phyloP scores from a whole-genome alignment of 2,888 invertebrate genomes.

The Morpho helenor region DNA sequence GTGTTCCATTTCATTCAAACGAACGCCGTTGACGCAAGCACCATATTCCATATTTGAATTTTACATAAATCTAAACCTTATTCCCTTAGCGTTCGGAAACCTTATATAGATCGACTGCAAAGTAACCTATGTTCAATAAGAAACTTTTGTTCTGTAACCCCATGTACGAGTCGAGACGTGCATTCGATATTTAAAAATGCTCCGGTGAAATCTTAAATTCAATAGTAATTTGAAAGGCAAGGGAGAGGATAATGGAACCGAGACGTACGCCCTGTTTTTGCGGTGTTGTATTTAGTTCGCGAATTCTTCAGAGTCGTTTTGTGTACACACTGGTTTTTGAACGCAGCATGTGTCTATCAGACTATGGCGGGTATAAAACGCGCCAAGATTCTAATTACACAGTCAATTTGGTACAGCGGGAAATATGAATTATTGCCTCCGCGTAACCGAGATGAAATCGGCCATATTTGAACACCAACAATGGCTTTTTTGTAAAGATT shows the following conservation, averaged over 20 bases:
- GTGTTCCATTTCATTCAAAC: slow-evolving; percentile 56
- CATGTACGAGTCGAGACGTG: slow-evolving; percentile 56
- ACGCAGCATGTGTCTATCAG: slow-evolving; percentile 66
- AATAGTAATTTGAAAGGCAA: slow-evolving; percentile 72
- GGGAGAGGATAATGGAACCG: slow-evolving; percentile 61
- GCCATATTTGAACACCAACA: slow-evolving; percentile 58
- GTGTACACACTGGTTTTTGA: slow-evolving; percentile 69
- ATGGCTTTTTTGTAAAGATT: slow-evolving; percentile 42
- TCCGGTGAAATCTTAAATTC: slow-evolving; percentile 72
- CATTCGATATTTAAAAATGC: slow-evolving; percentile 66
- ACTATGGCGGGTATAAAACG: slow-evolving; percentile 51
- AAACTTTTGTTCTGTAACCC: slow-evolving; percentile 49
- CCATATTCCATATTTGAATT: slow-evolving; percentile 40
- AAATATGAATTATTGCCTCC: slow-evolving; percentile 68
- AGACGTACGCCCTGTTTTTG: slow-evolving; percentile 69
- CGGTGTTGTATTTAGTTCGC: slow-evolving; percentile 75
- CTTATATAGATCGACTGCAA: slow-evolving; percentile 36
- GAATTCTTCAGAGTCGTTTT: slow-evolving; percentile 66
- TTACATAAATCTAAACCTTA: slow-evolving; percentile 58
- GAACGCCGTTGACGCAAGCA: slow-evolving; percentile 48
- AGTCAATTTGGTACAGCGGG: slow-evolving; percentile 73
- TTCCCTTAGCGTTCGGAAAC: slow-evolving; percentile 45
- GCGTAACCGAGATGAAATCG: slow-evolving; percentile 67
- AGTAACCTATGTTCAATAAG: slow-evolving; percentile 35
- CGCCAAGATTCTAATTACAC: slow-evolving; percentile 71